Evolutionary conservation across 1,140 invertebrate genomes (phyloP).

Genomic region (Zophobas atratus): DNA sequence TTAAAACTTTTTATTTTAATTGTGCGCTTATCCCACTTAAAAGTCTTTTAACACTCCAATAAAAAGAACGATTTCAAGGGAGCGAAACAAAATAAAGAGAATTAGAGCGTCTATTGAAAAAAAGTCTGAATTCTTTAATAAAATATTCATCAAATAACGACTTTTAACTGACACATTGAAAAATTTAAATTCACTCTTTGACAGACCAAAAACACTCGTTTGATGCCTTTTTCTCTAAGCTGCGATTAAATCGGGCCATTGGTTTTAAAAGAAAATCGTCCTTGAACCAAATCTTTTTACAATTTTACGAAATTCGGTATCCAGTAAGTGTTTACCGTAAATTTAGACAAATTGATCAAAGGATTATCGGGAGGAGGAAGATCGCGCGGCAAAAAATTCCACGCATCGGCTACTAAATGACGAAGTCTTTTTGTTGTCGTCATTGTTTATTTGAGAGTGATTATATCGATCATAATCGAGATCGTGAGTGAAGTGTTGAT

Average conservation of each 20-base stretch:
- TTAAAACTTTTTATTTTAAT: constrained; percentile 1
- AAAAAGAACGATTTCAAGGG: neutral
- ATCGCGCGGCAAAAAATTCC: neutral
- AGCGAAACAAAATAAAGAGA: constrained; percentile 3
- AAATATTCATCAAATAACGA: constrained; percentile 11
- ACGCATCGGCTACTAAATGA: no score
- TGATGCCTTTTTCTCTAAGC: neutral
- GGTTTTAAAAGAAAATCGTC: constrained; percentile 13
- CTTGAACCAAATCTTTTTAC: constrained; percentile 22
- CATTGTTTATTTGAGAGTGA: constrained; percentile 24
- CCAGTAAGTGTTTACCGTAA: constrained; percentile 31
- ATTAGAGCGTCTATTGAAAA: constrained; percentile 7
- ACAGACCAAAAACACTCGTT: constrained; percentile 26
- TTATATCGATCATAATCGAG: constrained; percentile 37
- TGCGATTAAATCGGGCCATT: constrained; percentile 5
- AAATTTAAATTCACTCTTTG: neutral
- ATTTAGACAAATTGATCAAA: constrained; percentile 38
- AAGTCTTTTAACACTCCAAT: constrained; percentile 12
- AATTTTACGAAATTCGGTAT: constrained; percentile 15
- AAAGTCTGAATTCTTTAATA: constrained; percentile 11
- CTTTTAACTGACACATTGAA: constrained; percentile 5
- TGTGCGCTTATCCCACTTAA: neutral
- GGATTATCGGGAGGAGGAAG: constrained; percentile 16
- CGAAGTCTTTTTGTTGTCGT: neutral
- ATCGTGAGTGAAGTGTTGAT: constrained; percentile 34